Percentiles rank a stretch among this genome's conserved stretches.
Conservation (phyloP, 2,797 vertebrate species). For the Myoxocephalus aenaeus region DNA sequence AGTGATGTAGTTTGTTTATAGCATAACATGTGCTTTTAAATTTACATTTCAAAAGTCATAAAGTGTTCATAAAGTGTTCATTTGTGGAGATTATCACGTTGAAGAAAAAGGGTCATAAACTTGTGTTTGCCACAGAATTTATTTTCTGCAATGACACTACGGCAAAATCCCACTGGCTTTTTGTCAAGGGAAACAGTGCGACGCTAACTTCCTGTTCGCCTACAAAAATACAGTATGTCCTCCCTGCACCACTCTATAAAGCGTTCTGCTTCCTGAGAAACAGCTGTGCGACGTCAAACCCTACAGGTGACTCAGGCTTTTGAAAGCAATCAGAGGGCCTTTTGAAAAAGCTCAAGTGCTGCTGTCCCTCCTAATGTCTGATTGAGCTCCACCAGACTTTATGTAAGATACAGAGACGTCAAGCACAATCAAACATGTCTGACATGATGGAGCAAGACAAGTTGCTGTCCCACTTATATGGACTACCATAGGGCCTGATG, state of each 20-base stretch:
- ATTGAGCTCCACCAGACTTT: conserved; percentile 4
- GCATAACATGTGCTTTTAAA: neutral
- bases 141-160: too few relatives aligned
- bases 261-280: conserved; percentile 4
- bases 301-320: conserved; percentile 29
- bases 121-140: too few relatives aligned
- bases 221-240: neutral
- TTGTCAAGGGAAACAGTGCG: too few relatives aligned
- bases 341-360: conserved; percentile 29
- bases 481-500: neutral
- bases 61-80: neutral
- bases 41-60: neutral
- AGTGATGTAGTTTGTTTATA: neutral
- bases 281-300: conserved; percentile 9
- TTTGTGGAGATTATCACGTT: too few relatives aligned
- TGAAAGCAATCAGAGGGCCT: conserved; percentile 30
- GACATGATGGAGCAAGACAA: neutral
- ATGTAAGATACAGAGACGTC: conserved; percentile 16
- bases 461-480: neutral
- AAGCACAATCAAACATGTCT: neutral
- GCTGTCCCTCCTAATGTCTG: conserved; percentile 23
- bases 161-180: too few relatives aligned
- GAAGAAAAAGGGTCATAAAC: too few relatives aligned
- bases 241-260: neutral
- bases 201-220: neutral